Percentiles rank a stretch among this genome's conserved stretches.
Conservation (phyloP, 2,888 invertebrate species). For the Diadegma fenestrale region DNA sequence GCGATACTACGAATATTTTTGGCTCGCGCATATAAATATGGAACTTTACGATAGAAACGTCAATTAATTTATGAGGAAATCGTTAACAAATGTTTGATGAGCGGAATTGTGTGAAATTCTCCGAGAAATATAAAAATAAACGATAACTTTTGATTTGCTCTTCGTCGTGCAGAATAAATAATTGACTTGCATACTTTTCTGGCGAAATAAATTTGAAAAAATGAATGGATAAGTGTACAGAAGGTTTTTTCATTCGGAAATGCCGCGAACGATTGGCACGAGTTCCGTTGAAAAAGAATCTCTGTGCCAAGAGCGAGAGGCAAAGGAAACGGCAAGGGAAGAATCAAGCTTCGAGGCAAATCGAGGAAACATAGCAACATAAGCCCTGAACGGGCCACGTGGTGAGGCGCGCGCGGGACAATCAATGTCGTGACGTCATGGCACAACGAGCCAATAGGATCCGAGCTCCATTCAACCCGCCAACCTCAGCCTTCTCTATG, state of each 20-base stretch:
- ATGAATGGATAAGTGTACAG: neutral
- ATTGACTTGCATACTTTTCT: neutral
- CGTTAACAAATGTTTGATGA: neutral
- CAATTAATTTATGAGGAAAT: neutral
- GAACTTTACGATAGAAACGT: constrained; percentile 44
- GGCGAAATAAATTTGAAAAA: neutral
- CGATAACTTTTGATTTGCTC: neutral
- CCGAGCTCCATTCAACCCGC: constrained; percentile 89
- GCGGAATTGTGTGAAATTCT: neutral
- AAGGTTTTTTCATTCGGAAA: neutral
- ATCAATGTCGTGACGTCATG: constrained; percentile 92
- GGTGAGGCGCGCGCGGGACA: constrained; percentile 87
- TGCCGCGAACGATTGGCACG: neutral
- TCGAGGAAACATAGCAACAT: constrained; percentile 56
- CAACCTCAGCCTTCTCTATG: constrained; percentile 77
- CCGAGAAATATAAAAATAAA: neutral
- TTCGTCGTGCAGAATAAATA: neutral
- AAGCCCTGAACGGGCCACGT: constrained; percentile 80
- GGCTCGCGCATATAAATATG: neutral
- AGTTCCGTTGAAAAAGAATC: constrained; percentile 13
- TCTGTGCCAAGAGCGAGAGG: constrained; percentile 12
- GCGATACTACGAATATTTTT: constrained; percentile 45
- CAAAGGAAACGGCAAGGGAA: constrained; percentile 23
- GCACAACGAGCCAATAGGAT: constrained; percentile 87
- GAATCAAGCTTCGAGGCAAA: constrained; percentile 52